These are phyloP conservation scores for Champsocephalus gunnari DNA, from an alignment of 2,797 vertebrate genomes.

Conservation along the genomic window DNA sequence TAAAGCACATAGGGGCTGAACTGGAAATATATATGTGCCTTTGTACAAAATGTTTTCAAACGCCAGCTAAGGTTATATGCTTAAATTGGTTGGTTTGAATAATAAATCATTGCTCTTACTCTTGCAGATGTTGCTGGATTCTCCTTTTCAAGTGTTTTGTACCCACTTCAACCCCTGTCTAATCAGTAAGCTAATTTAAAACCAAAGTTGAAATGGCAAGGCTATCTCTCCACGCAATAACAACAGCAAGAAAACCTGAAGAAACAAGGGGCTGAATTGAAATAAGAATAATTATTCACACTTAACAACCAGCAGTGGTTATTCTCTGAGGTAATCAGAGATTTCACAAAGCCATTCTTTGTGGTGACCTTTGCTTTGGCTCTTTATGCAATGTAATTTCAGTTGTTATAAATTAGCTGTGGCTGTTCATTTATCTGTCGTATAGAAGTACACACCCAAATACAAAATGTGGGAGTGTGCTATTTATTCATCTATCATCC, in stretches of 20 bases:
- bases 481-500: background rate
- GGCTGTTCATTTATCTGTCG: constrained; percentile 18
- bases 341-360: constrained; percentile 29
- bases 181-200: constrained; percentile 11
- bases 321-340: constrained; percentile 11
- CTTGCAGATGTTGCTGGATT: constrained; percentile 18
- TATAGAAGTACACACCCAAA: constrained; percentile 10
- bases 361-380: constrained; percentile 48
- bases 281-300: constrained; percentile 10
- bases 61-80: constrained; percentile 1
- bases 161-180: constrained; percentile 3
- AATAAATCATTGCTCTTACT: constrained; percentile 19
- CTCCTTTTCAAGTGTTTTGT: constrained; percentile 7
- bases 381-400: constrained; percentile 31
- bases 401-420: constrained; percentile 43
- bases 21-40: constrained; percentile 7
- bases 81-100: constrained; percentile 44
- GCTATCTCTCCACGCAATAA: constrained; percentile 5
- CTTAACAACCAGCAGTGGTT: background rate
- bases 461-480: background rate
- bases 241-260: constrained; percentile 8
- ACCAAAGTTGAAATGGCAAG: constrained; percentile 23
- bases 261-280: constrained; percentile 4
- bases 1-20: background rate
- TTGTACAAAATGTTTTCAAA: constrained; percentile 25